Conservation (phyloP, 2,888 invertebrate species). For the Epirrita christyi region DNA sequence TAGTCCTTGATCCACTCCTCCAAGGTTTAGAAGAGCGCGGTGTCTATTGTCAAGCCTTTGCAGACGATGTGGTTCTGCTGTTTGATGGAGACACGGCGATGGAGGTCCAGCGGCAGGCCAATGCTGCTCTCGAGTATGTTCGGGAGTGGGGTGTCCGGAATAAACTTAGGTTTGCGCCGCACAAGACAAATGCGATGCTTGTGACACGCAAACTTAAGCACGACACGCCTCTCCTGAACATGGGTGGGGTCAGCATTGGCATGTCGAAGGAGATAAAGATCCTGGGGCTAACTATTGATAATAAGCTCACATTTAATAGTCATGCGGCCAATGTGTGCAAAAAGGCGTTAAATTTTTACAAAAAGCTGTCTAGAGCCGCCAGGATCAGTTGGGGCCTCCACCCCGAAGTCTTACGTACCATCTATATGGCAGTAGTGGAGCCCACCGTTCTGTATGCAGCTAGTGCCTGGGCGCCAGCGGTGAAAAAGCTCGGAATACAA, state of each 20-base stretch:
- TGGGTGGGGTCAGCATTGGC: constrained; percentile 2
- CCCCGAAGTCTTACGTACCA: constrained; percentile 1
- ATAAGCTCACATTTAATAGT: constrained; percentile 14
- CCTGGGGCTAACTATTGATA: constrained; percentile 15
- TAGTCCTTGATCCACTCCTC: too few species aligned
- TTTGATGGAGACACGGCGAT: too few species aligned
- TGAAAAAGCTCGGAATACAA: not conserved
- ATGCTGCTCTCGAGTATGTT: constrained; percentile 20
- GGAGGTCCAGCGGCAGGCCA: constrained; percentile 6
- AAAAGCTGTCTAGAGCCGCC: not conserved
- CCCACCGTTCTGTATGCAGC: constrained; percentile 8
- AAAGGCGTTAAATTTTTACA: constrained; percentile 9
- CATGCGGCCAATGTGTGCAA: constrained; percentile 8
- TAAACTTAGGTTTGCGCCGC: constrained; percentile 1
- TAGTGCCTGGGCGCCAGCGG: constrained; percentile 1
- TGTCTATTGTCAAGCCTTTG: too few species aligned
- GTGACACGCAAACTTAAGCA: too few species aligned
- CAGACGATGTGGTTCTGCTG: too few species aligned
- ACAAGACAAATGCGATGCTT: too few species aligned
- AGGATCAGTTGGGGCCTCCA: constrained; percentile 3
- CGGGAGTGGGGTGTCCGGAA: constrained; percentile 7
- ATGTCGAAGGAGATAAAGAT: constrained; percentile 8
- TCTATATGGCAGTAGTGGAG: constrained; percentile 3
- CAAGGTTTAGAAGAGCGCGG: too few species aligned
- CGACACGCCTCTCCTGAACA: too few species aligned